These are phyloP conservation scores for Mythimna lalbum DNA, from an alignment of 2,888 invertebrate species.

Conservation along the genomic window DNA sequence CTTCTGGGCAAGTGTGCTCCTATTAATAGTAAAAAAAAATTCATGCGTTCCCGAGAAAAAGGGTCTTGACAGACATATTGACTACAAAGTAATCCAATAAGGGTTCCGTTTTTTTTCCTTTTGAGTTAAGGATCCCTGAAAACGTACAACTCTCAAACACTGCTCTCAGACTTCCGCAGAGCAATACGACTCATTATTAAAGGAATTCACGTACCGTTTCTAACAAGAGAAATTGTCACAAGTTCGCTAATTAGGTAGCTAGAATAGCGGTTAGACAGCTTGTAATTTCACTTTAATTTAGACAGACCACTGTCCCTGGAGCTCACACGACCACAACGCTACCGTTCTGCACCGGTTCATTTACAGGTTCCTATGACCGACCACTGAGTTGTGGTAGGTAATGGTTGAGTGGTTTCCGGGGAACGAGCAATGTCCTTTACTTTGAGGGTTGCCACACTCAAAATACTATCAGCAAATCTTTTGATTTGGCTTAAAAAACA, in stretches of 20 bases:
- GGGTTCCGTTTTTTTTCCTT: no score
- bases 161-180: neutral
- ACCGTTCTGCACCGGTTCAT: slow-evolving; percentile 1
- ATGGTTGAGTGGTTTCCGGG: neutral
- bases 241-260: slow-evolving; percentile 17
- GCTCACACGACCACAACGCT: slow-evolving; percentile 2
- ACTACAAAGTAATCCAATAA: no score
- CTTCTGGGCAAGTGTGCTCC: no score
- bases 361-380: neutral
- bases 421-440: neutral
- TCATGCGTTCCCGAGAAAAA: no score
- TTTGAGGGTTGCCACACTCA: neutral
- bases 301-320: neutral
- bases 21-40: no score
- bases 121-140: no score
- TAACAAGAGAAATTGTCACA: slow-evolving; percentile 26
- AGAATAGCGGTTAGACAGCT: neutral
- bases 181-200: neutral
- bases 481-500: no score
- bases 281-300: neutral
- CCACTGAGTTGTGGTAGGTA: neutral
- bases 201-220: slow-evolving; percentile 23
- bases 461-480: no score
- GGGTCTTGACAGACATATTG: no score
- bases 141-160: no score